Evolutionary conservation across 1,140 invertebrate species (phyloP), one percentile per base, ranked within the genome.

Genomic region (Drosophila arawakana): DNA sequence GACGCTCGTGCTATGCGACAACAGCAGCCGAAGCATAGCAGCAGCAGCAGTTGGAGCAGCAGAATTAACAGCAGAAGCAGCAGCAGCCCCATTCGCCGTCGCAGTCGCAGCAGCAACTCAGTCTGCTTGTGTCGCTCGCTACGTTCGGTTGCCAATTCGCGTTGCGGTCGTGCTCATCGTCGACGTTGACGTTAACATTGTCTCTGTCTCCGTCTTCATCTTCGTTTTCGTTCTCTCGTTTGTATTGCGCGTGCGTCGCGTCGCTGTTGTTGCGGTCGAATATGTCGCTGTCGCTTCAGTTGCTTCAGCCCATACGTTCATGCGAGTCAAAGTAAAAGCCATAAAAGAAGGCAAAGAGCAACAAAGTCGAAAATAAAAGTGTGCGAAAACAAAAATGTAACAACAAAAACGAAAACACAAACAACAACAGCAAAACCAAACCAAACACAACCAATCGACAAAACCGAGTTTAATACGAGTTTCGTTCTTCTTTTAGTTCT

Each of bases 351-450:
- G 55, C 59, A 44, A 78, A 79, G 58, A 70, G 62, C 68, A 69
- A 54, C 58, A 71, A 72, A 76, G 73, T 76, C 71, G 50, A 62
- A 67, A 77, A 80, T 76, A 83, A 81, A 86, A 86, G 82, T 86
- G 82, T 86, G 82, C 78, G 70, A 81, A 86, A 84, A 77, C 47
- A 76, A 74, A 80, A 84, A 84, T 84, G 74, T 73, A 81, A 79
- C 74, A 67, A 70, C 66, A 50, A 30, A 30, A 30, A 30, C 18
- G 25, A 30, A 30, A 30, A 30, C 25, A 30, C 3, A 30, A 30
- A 63, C 57, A 76, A 43, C 52, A 65, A 30, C 58, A 73, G 25
- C 78, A 78, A 62, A 15, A 44, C 39, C 39, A 69, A 63, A 72
- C 58, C 43, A 67, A 60, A 15, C 47, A 30, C 55, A 69, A 69